A percentile compares a stretch with the other conserved stretches of the same genome.
Evolutionary conservation across 2,797 vertebrate species (phyloP).

Genomic region (Botia almorhae): DNA sequence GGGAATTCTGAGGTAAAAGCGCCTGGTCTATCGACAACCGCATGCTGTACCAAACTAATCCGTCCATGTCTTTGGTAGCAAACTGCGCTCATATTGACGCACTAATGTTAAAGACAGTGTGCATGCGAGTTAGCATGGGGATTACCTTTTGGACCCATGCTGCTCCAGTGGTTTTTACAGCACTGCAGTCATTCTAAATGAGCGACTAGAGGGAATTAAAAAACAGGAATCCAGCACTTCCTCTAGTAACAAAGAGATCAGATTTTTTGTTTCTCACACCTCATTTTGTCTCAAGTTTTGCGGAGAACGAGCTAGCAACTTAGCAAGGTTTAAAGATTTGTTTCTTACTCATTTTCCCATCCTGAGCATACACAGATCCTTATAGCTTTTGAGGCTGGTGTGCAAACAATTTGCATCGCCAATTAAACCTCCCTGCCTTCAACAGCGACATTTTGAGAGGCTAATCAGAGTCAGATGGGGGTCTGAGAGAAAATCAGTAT

Average conservation of each 20-base stretch:
- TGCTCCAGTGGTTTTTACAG: slow-evolving; percentile 50
- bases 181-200: slow-evolving; percentile 65
- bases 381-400: slow-evolving; percentile 61
- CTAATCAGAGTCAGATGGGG: slow-evolving; percentile 53
- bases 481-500: slow-evolving; percentile 53
- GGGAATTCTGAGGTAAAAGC: slow-evolving; percentile 66
- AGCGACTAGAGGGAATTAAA: slow-evolving; percentile 62
- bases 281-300: not conserved
- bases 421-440: slow-evolving; percentile 69
- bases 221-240: slow-evolving; percentile 53
- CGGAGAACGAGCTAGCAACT: slow-evolving; percentile 2
- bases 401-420: slow-evolving; percentile 64
- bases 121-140: slow-evolving; percentile 15
- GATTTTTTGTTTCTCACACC: slow-evolving; percentile 22
- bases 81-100: slow-evolving; percentile 70
- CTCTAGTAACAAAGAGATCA: slow-evolving; percentile 43
- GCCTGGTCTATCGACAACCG: slow-evolving; percentile 25
- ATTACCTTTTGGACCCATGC: slow-evolving; percentile 47
- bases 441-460: slow-evolving; percentile 60
- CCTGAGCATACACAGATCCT: slow-evolving; percentile 34
- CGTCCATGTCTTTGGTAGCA: slow-evolving; percentile 42
- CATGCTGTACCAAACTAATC: slow-evolving; percentile 6
- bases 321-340: slow-evolving; percentile 26
- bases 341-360: slow-evolving; percentile 27
- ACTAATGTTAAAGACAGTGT: slow-evolving; percentile 60